A percentile compares a stretch with the other conserved stretches of the same genome.
These are phyloP conservation scores for Cheirogaleus medius DNA, from an alignment of 2,113 vertebrate species.

Conservation along the genomic window DNA sequence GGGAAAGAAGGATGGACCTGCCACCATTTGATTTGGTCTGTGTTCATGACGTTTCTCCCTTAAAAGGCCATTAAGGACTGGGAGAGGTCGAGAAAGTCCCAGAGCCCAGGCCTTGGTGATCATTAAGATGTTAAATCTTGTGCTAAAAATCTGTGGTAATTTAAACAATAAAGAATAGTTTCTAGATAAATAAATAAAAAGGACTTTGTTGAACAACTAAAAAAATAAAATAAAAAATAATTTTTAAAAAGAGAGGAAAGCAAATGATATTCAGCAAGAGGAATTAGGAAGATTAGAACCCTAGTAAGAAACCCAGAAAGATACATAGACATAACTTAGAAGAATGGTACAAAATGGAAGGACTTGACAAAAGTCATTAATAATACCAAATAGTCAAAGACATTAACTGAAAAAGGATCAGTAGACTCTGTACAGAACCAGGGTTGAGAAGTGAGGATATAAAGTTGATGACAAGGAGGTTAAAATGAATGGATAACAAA, in stretches of 20 bases:
- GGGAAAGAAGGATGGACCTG: too few species aligned
- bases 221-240: too few species aligned
- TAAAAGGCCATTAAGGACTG: too few species aligned
- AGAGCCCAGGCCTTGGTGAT: too few species aligned
- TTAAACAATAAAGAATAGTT: too few species aligned
- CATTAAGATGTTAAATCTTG: too few species aligned
- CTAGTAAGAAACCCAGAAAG: background rate
- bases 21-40: too few species aligned
- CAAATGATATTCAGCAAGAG: background rate
- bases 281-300: background rate
- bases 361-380: background rate
- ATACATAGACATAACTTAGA: background rate
- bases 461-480: background rate
- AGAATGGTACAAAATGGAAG: background rate
- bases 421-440: background rate
- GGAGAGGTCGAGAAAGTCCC: too few species aligned
- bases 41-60: too few species aligned
- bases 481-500: background rate
- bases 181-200: too few species aligned
- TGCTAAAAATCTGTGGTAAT: too few species aligned
- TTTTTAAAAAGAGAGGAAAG: background rate
- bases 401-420: background rate
- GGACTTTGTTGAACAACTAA: too few species aligned
- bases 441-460: background rate
- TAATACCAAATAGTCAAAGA: background rate